These are phyloP conservation scores for Danaus chrysippus DNA, from an alignment of 2,888 invertebrate genomes.

Conservation along the genomic window DNA sequence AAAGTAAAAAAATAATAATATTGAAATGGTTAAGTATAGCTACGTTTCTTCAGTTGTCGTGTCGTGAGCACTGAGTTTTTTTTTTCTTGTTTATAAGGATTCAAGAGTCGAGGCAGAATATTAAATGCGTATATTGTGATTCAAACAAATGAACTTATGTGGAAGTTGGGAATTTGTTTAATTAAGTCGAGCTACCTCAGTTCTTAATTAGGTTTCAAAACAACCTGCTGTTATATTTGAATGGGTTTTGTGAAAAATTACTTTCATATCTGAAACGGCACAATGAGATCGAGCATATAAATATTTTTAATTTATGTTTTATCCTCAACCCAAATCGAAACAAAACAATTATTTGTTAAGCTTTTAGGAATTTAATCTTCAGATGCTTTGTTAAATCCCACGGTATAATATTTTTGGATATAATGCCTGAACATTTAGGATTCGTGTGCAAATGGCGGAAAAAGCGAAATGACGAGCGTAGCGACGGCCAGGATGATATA, in stretches of 20 bases:
- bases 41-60: background rate
- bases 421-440: constrained; percentile 25
- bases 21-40: background rate
- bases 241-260: constrained; percentile 8
- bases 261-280: background rate
- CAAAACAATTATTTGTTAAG: constrained; percentile 14
- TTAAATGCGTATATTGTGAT: constrained; percentile 10
- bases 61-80: background rate
- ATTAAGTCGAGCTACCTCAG: constrained; percentile 25
- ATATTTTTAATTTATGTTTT: constrained; percentile 10
- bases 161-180: constrained; percentile 27
- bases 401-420: constrained; percentile 19
- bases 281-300: constrained; percentile 1
- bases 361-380: constrained; percentile 16
- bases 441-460: constrained; percentile 24
- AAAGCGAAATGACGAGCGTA: constrained; percentile 30
- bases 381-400: constrained; percentile 14
- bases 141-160: constrained; percentile 20
- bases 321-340: constrained; percentile 7
- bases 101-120: constrained; percentile 2
- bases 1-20: background rate
- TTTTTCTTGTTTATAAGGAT: constrained; percentile 5
- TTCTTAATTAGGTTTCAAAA: constrained; percentile 27
- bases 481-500: constrained; percentile 35
- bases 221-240: constrained; percentile 22